These are phyloP conservation scores for Daphoenositta chrysoptera DNA, from an alignment of 2,113 vertebrate species.

Conservation along the genomic window DNA sequence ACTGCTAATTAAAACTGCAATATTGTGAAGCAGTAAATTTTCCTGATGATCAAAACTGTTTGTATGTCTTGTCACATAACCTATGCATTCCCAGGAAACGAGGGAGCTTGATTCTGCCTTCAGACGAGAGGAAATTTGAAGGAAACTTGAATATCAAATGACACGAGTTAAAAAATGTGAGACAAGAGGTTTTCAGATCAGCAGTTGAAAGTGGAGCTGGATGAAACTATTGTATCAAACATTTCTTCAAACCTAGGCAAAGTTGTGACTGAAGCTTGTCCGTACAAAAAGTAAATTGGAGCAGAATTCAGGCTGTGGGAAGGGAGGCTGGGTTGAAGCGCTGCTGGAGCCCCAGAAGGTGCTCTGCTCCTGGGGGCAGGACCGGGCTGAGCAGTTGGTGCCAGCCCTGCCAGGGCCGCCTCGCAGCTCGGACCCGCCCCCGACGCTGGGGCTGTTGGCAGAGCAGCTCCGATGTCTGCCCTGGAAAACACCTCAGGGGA, in stretches of 20 bases:
- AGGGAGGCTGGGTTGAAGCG: background rate
- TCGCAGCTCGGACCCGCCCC: background rate
- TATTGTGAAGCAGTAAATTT: background rate
- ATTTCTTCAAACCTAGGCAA: conserved; percentile 20
- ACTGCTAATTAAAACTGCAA: conserved; percentile 19
- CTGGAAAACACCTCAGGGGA: background rate
- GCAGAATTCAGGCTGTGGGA: background rate
- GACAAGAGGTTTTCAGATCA: conserved; percentile 40
- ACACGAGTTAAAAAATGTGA: conserved; percentile 23
- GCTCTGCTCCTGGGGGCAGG: background rate
- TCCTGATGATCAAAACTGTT: conserved; percentile 31
- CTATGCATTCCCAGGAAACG: conserved; percentile 7
- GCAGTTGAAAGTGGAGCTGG: conserved; percentile 47
- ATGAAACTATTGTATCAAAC: conserved; percentile 53
- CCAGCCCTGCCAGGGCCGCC: background rate
- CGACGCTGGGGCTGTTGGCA: background rate
- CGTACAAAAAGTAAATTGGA: conserved; percentile 1
- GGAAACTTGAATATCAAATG: conserved; percentile 57
- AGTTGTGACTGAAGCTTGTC: conserved; percentile 32
- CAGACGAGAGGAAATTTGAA: conserved; percentile 36
- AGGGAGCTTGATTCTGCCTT: conserved; percentile 37
- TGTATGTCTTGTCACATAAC: conserved; percentile 56
- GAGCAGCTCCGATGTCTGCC: background rate
- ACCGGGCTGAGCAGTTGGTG: background rate
- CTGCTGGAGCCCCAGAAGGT: background rate